phyloP scores from a whole-genome alignment of 2,888 invertebrate genomes.

The Macaria liturata region DNA sequence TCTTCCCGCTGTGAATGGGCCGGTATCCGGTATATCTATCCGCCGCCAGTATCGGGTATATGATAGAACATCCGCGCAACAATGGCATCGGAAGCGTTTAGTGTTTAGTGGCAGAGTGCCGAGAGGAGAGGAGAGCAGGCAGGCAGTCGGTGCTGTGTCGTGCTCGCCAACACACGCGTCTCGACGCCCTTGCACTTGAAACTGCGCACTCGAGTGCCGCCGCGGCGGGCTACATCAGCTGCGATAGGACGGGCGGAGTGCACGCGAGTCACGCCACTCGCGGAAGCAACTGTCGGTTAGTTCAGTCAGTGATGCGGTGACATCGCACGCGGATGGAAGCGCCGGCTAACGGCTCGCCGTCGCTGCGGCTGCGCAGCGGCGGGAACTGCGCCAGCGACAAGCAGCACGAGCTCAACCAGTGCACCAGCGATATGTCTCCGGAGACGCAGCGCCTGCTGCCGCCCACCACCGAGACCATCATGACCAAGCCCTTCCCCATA shows the following conservation, averaged over 20 bases:
- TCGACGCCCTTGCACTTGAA: slow-evolving; percentile 53
- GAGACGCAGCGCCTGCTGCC: slow-evolving; percentile 87
- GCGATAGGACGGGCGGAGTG: slow-evolving; percentile 22
- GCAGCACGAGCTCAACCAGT: slow-evolving; percentile 82
- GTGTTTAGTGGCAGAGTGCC: slow-evolving; percentile 45
- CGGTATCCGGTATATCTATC: slow-evolving; percentile 16
- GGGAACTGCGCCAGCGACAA: slow-evolving; percentile 63
- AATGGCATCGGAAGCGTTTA: slow-evolving; percentile 43
- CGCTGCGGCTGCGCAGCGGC: slow-evolving; percentile 77
- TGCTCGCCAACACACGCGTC: slow-evolving; percentile 10
- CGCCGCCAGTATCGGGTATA: slow-evolving; percentile 4
- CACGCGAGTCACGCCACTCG: slow-evolving; percentile 37
- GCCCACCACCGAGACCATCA: slow-evolving; percentile 92
- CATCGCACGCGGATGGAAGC: slow-evolving; percentile 71
- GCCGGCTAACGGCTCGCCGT: slow-evolving; percentile 63
- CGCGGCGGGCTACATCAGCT: slow-evolving; percentile 36
- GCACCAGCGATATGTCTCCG: slow-evolving; percentile 89
- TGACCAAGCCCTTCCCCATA: slow-evolving; percentile 95
- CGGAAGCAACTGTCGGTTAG: slow-evolving; percentile 1
- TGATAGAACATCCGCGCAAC: slow-evolving; percentile 16
- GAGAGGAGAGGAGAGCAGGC: too few relatives aligned
- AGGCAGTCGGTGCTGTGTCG: slow-evolving; percentile 31
- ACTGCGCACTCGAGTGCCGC: slow-evolving; percentile 38
- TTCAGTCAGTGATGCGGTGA: slow-evolving; percentile 67
- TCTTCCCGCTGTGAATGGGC: slow-evolving; percentile 16